Evolutionary conservation across 2,797 vertebrate species (phyloP).

Genomic region (Chanos chanos): DNA sequence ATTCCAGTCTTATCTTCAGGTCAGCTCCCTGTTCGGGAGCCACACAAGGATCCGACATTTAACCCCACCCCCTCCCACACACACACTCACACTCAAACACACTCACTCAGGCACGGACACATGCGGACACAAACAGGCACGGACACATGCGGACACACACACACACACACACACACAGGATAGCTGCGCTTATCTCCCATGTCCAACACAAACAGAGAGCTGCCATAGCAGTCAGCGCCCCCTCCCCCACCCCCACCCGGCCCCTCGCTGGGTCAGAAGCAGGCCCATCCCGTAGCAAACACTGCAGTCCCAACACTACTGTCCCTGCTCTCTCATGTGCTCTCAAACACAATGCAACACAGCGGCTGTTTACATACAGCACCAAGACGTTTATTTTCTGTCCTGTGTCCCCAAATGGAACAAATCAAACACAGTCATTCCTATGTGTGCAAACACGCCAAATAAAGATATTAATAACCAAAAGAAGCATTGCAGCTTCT

Average conservation of each 20-base stretch:
- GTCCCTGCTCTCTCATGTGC: background rate
- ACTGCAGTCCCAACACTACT: too few species aligned
- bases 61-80: background rate
- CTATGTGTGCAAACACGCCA: too few species aligned
- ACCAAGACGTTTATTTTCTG: too few species aligned
- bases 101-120: constrained; percentile 23
- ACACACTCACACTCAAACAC: constrained; percentile 3
- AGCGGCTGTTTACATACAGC: too few species aligned
- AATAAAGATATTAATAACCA: too few species aligned
- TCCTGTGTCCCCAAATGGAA: too few species aligned
- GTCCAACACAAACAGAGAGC: constrained; percentile 41
- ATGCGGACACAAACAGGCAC: constrained; percentile 30
- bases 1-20: constrained; percentile 49
- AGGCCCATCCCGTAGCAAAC: too few species aligned
- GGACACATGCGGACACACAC: constrained; percentile 22
- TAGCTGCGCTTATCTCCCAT: constrained; percentile 43
- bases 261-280: constrained; percentile 22
- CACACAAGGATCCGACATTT: background rate
- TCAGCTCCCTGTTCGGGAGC: constrained; percentile 2
- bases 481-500: too few species aligned
- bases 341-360: too few species aligned
- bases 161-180: constrained; percentile 34
- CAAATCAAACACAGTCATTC: too few species aligned
- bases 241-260: background rate
- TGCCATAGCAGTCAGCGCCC: constrained; percentile 11